These are phyloP conservation scores for Mesocentrotus franciscanus DNA, from an alignment of 53 echinoderm and acorn worm genomes.

Conservation along the genomic window DNA sequence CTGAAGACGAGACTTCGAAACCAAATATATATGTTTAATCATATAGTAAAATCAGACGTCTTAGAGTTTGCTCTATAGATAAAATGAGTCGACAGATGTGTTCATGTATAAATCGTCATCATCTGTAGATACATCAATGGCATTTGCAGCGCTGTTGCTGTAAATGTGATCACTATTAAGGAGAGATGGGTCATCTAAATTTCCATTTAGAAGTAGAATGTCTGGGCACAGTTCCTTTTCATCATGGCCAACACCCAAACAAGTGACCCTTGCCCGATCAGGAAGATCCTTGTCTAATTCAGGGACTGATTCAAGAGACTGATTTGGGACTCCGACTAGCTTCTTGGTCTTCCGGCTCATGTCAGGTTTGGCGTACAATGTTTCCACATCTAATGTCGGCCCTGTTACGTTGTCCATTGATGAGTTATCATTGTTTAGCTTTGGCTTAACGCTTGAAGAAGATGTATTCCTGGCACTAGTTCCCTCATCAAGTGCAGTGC, in stretches of 20 bases:
- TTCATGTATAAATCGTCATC: background rate
- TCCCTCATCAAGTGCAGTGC: background rate
- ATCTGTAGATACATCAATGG: background rate
- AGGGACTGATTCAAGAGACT: background rate
- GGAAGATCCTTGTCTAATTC: background rate
- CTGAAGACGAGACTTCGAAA: too few relatives aligned
- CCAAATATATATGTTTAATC: too few relatives aligned
- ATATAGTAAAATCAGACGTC: too few relatives aligned
- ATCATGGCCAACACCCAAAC: background rate
- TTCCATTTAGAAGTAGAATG: background rate
- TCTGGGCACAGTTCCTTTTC: background rate
- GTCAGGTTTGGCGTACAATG: background rate
- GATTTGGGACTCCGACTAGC: background rate
- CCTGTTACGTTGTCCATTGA: background rate
- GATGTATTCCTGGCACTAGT: background rate
- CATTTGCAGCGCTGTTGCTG: background rate
- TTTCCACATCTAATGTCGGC: background rate
- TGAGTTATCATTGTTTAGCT: background rate
- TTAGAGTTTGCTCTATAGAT: too few relatives aligned
- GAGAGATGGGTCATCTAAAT: background rate
- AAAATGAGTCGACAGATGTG: too few relatives aligned
- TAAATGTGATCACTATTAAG: background rate
- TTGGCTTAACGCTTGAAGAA: background rate
- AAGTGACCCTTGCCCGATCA: background rate
- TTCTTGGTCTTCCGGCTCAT: background rate